These are phyloP conservation scores for Listronotus oregonensis DNA, from an alignment of 1,140 invertebrate genomes.

Conservation along the genomic window DNA sequence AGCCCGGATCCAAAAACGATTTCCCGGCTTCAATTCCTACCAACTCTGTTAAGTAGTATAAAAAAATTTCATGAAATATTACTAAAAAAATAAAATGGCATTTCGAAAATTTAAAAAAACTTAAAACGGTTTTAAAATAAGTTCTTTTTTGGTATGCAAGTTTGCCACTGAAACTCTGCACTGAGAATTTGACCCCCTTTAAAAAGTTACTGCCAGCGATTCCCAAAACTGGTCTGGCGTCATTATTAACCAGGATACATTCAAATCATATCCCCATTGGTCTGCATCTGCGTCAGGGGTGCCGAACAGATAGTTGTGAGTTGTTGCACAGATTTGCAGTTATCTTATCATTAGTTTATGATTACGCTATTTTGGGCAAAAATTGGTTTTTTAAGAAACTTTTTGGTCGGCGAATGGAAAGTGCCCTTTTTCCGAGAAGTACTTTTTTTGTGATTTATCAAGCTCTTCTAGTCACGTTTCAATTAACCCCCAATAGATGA, in stretches of 20 bases:
- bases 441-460: slow-evolving; percentile 85
- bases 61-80: too few species aligned
- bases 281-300: slow-evolving; percentile 82
- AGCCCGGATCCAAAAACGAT: too few species aligned
- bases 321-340: slow-evolving; percentile 72
- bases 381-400: slow-evolving; percentile 87
- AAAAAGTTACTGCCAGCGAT: slow-evolving; percentile 92
- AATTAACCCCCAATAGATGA: slow-evolving; percentile 61
- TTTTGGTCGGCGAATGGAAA: slow-evolving; percentile 82
- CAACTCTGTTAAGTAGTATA: too few species aligned
- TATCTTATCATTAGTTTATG: slow-evolving; percentile 87
- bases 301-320: slow-evolving; percentile 67
- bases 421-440: slow-evolving; percentile 76
- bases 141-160: slow-evolving; percentile 78
- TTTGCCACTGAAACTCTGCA: slow-evolving; percentile 94
- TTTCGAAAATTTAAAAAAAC: too few species aligned
- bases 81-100: too few species aligned
- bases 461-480: slow-evolving; percentile 65
- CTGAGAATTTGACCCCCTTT: slow-evolving; percentile 98
- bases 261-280: slow-evolving; percentile 90
- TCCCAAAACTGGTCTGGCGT: slow-evolving; percentile 82
- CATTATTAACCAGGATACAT: slow-evolving; percentile 88
- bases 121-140: too few species aligned
- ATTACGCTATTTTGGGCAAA: slow-evolving; percentile 67
- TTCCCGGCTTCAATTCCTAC: too few species aligned